A percentile compares a stretch with the other conserved stretches of the same genome.
phyloP scores from a whole-genome alignment of 1,140 invertebrate genomes.

The Dendroctonus ponderosae region DNA sequence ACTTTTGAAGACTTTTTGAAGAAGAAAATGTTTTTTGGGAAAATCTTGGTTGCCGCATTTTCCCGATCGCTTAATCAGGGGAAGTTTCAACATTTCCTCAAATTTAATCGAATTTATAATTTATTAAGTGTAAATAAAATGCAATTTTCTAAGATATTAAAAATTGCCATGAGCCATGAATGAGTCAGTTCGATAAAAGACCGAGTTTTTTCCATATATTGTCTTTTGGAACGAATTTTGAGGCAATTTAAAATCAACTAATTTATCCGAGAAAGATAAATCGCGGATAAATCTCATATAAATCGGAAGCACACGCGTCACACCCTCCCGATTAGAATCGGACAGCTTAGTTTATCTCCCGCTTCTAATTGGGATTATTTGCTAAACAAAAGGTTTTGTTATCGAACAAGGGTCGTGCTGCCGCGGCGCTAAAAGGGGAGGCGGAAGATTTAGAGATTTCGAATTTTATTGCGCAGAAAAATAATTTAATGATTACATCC shows the following conservation, averaged over 20 bases:
- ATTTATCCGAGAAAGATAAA: conserved; percentile 22
- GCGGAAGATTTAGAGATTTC: conserved; percentile 29
- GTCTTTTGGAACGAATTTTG: no score
- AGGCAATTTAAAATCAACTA: conserved; percentile 24
- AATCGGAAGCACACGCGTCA: conserved; percentile 30
- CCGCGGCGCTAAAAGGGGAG: conserved; percentile 22
- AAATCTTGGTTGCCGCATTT: no score
- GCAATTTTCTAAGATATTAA: no score
- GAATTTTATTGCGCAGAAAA: conserved; percentile 30
- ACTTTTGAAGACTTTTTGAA: no score
- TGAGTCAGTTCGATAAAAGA: no score
- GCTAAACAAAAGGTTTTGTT: conserved; percentile 34
- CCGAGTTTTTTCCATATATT: no score
- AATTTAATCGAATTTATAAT: no score
- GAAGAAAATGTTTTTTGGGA: no score
- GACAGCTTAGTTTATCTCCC: conserved; percentile 31
- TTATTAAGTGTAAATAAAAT: no score
- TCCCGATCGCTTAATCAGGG: no score
- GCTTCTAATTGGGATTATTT: conserved; percentile 33
- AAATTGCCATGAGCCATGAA: no score
- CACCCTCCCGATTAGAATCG: conserved; percentile 31
- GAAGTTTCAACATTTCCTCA: no score
- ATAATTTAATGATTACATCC: conserved; percentile 23
- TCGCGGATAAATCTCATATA: conserved; percentile 28
- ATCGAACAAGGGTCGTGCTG: conserved; percentile 32